Base-by-base conservation (phyloP, 2,888 invertebrate species). In the Lycaena phlaeas region DNA sequence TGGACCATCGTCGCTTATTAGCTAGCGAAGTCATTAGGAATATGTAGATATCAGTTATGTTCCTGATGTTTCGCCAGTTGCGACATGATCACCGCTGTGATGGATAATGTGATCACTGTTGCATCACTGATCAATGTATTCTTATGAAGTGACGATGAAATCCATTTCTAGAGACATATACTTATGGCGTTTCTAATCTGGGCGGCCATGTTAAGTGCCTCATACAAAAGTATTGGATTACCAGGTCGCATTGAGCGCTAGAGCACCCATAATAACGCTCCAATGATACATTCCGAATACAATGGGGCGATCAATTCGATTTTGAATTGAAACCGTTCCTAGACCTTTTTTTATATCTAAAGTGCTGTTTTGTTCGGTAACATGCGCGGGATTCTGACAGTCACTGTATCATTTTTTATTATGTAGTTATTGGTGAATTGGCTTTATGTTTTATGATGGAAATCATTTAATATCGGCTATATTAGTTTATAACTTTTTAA, bases 221-320 rank as follows among this genome's bases (percentile, higher is more conserved):
- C 71, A 81, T 82, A 81, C 78, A 84, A 82, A 79, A 76, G 84
- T 81, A 84, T 84, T 82, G 82, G 81, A 81, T 84, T 84, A 84
- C 84, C 68, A 71, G n/a, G 71, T 70, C 68, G 74, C 69, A 76
- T 77, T 68, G 70, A 46, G 70, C 69, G 73, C 79, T 77, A 79
- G 75, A 53, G 61, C 77, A 69, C 64, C 70, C 69, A 81, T 82
- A 84, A 84, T 84, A 84, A 82, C 82, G 81, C 72, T 82, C 84
- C 82, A 84, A 84, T 84, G 84, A 84, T 84, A 84, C 84, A 82
- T 84, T 84, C 78, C 69, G 81, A 82, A 84, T 81, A 84, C 84
- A 84, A 84, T 84, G 81, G 84, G 70, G 69, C 82, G 84, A 84
- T 84, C 84, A 82, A 84, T 84, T 82, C 82, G 81, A 84, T 82